Percentiles rank a stretch among this genome's conserved stretches.
Conservation (phyloP, 2,797 vertebrate genomes). For the Cyprinodon diabolis region DNA sequence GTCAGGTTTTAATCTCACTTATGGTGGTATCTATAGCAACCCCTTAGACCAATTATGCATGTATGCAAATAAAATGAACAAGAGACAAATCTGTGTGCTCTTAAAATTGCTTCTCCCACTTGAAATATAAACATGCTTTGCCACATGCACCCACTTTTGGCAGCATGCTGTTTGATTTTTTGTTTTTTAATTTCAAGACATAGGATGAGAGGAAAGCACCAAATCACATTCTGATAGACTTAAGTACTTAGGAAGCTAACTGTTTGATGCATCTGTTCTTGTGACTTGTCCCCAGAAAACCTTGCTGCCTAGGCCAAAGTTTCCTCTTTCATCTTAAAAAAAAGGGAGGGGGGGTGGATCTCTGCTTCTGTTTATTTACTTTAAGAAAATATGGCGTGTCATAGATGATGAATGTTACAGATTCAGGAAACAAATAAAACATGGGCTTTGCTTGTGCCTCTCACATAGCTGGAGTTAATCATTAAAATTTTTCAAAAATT, state of each 20-base stretch:
- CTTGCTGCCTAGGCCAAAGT: conserved; percentile 53
- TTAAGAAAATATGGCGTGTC: conserved; percentile 22
- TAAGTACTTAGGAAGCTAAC: conserved; percentile 20
- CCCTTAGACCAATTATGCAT: conserved; percentile 68
- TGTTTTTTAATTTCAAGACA: conserved; percentile 49
- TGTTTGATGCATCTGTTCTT: conserved; percentile 27
- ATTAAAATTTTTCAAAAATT: conserved; percentile 63
- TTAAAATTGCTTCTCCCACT: conserved; percentile 37
- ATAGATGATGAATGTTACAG: conserved; percentile 32
- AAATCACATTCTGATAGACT: conserved; percentile 50
- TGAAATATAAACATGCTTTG: conserved; percentile 25
- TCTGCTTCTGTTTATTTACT: conserved; percentile 40
- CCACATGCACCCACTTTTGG: conserved; percentile 27
- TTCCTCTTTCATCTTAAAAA: conserved; percentile 50
- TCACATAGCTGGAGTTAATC: conserved; percentile 59
- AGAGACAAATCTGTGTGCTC: conserved; percentile 30
- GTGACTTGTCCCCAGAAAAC: conserved; percentile 54
- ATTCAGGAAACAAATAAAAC: conserved; percentile 48
- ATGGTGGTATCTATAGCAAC: conserved; percentile 74
- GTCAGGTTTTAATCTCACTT: conserved; percentile 76
- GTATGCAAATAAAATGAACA: conserved; percentile 56
- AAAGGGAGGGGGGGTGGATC: neutral
- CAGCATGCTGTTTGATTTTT: neutral
- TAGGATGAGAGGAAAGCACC: conserved; percentile 35
- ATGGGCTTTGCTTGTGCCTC: conserved; percentile 43